These are phyloP conservation scores for Gobionotothen gibberifrons DNA, from an alignment of 2,797 vertebrate species.

Conservation along the genomic window DNA sequence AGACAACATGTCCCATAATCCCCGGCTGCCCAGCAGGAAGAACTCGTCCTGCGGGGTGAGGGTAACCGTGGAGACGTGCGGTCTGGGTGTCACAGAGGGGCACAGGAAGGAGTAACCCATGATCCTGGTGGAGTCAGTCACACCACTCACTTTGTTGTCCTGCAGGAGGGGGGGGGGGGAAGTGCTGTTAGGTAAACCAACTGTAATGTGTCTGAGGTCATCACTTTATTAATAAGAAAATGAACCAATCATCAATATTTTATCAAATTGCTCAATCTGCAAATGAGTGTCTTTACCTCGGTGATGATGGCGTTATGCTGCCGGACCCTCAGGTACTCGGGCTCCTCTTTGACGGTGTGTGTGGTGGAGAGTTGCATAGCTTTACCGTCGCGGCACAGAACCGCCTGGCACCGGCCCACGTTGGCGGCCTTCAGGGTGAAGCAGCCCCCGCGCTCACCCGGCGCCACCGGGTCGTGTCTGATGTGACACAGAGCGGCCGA, in stretches of 20 bases:
- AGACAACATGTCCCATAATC: constrained; percentile 93
- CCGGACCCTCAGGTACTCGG: constrained; percentile 90
- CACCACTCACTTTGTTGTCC: constrained; percentile 97
- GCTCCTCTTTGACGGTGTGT: constrained; percentile 88
- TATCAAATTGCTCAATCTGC: background rate
- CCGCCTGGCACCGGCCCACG: constrained; percentile 92
- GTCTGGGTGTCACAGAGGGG: constrained; percentile 92
- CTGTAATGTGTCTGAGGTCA: too few relatives aligned
- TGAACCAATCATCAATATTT: background rate
- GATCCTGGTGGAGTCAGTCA: constrained; percentile 94
- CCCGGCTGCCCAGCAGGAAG: constrained; percentile 94
- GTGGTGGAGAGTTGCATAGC: constrained; percentile 90
- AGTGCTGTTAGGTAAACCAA: background rate
- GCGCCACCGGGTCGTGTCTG: constrained; percentile 87
- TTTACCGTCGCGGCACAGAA: constrained; percentile 93
- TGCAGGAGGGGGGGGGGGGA: constrained; percentile 55
- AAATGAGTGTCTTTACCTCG: constrained; percentile 84
- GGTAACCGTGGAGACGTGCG: constrained; percentile 91
- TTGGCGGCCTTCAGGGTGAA: constrained; percentile 94
- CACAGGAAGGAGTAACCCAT: constrained; percentile 98
- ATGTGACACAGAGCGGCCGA: constrained; percentile 96
- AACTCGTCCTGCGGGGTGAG: constrained; percentile 96
- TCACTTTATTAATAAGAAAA: too few relatives aligned
- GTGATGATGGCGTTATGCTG: constrained; percentile 95
- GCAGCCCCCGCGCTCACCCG: constrained; percentile 90